A percentile compares a stretch with the other conserved stretches of the same genome.
Conservation (phyloP, 2,797 vertebrate species). For the Odontamblyopus lacepedii region DNA sequence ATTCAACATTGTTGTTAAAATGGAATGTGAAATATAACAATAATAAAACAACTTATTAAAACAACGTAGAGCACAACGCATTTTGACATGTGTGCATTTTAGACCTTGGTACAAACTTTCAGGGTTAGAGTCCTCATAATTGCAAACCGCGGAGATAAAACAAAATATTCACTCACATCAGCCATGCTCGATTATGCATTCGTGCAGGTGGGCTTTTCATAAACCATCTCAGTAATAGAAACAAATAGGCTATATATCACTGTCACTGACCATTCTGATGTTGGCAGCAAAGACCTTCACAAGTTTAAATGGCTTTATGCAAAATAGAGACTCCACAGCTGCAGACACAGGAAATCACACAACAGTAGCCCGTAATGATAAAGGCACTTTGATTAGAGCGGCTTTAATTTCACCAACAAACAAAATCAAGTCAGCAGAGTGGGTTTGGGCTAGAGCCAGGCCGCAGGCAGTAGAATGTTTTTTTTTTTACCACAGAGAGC, state of each 20-base stretch:
- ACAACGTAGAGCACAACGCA: background rate
- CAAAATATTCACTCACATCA: background rate
- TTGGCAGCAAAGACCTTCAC: background rate
- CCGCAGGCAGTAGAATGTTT: background rate
- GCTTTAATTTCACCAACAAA: constrained; percentile 16
- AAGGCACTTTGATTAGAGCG: constrained; percentile 18
- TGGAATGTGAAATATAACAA: background rate
- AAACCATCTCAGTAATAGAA: constrained; percentile 17
- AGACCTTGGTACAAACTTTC: background rate
- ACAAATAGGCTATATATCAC: constrained; percentile 14
- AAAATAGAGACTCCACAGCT: constrained; percentile 17
- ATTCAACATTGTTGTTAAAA: background rate
- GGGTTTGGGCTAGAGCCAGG: constrained; percentile 5
- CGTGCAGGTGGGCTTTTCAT: constrained; percentile 17
- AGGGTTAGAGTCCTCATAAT: background rate
- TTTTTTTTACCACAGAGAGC: background rate
- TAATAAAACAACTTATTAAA: background rate
- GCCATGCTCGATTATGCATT: constrained; percentile 7
- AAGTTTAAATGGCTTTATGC: constrained; percentile 27
- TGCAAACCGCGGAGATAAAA: background rate
- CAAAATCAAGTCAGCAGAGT: constrained; percentile 4
- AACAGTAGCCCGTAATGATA: background rate
- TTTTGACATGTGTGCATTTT: background rate
- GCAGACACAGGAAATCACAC: constrained; percentile 3
- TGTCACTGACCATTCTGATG: constrained; percentile 14